These are phyloP conservation scores for Platyscapa corneri DNA, from an alignment of 1,140 invertebrate genomes.

Conservation along the genomic window DNA sequence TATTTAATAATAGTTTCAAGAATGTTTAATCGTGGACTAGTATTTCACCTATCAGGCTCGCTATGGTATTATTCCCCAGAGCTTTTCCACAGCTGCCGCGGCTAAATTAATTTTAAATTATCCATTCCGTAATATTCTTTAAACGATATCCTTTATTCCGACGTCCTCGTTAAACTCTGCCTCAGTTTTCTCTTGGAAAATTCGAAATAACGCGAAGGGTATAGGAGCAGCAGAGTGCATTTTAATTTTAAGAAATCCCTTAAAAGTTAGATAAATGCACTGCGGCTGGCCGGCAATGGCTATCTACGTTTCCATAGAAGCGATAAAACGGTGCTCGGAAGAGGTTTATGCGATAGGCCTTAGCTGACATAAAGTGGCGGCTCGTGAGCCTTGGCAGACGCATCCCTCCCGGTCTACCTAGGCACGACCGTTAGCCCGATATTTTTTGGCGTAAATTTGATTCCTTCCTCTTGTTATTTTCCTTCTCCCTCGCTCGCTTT, in stretches of 20 bases:
- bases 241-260: background rate
- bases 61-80: too few relatives aligned
- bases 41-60: background rate
- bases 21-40: background rate
- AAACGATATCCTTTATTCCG: background rate
- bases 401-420: background rate
- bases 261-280: conserved; percentile 10
- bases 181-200: background rate
- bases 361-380: background rate
- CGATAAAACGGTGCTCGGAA: background rate
- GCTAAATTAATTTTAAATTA: background rate
- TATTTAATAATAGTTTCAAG: background rate
- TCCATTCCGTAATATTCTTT: background rate
- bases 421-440: too few relatives aligned
- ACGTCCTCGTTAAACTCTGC: background rate
- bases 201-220: background rate
- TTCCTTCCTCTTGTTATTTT: too few relatives aligned
- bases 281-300: background rate
- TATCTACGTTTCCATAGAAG: background rate
- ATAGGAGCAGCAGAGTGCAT: background rate
- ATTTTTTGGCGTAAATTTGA: too few relatives aligned
- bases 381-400: background rate
- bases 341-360: background rate
- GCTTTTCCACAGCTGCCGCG: background rate
- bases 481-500: background rate